Base-by-base conservation (phyloP, 1,140 invertebrate species). In the Achroia grisella region DNA sequence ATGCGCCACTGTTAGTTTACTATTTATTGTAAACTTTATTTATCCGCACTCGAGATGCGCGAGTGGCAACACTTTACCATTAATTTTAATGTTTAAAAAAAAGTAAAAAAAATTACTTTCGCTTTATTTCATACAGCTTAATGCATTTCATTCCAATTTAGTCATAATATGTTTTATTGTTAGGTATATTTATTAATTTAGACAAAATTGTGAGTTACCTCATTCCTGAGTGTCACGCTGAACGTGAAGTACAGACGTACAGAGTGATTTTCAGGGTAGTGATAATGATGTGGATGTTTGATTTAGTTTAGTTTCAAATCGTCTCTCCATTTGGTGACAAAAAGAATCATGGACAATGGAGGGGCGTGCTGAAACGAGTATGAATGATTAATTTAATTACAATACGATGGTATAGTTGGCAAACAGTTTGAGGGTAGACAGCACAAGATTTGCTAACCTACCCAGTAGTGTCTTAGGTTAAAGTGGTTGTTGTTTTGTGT, bases 1-100 rank as follows among this genome's bases (percentile, higher is more conserved):
- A 23, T 23, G 17, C 37, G 56, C 51, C 52, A 23, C 43, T 40
- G 62, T 70, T 68, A 73, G 61, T 77, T 79, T 84, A 81, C 78
- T 73, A 70, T 81, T 82, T 85, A 85, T 85, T 85, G 81, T 85
- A 71, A 80, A 71, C 70, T 71, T 71, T 47, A 58, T 75, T 65
- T 63, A 62, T 65, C 64, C 65, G 53, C 56, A 53, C 51, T 50
- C 53, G 48, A 13, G 28, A 33, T n/a, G 28, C 39, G 56, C 57
- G 44, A 52, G 44, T 44, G 51, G 15, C 50, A 42, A 48, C 50
- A 49, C 53, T 62, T 62, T 37, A 11, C 10, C 66, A 49, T 32
- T 62, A 56, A 62, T 51, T 44, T 66, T 75, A 56, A 56, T 40
- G 59, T 57, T 59, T 64, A 62, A 53, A 44, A 51, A 58, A 65